Base-by-base conservation (phyloP, 1,140 invertebrate genomes). In the Campodea augens region DNA sequence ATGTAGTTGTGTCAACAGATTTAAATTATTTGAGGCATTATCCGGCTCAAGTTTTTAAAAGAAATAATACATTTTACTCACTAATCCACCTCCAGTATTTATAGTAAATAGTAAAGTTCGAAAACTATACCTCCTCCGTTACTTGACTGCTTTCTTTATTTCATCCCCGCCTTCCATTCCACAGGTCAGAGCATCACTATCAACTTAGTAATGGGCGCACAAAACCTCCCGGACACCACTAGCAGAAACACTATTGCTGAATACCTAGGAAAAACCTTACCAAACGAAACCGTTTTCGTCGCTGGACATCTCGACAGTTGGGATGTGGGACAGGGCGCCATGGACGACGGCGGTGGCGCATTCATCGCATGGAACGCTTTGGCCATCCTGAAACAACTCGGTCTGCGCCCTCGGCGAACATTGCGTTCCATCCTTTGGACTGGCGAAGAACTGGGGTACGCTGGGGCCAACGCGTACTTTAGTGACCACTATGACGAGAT, bases 261-360 rank as follows among this genome's bases (percentile, higher is more conserved):
- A 48, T 57, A 64, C 15, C 51, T 41, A 41, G 67, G 67, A n/a
- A 51, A 44, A 5, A 47, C 55, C 24, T 53, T 53, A 36, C 63
- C 64, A n/a, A 56, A 68, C 7, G 56, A 67, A 52, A 53, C 67
- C 23, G 67, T 73, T 4, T 38, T 73, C 7, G 56, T 73, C 19
- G 63, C 65, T 43, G 70, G 67, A 18, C 70, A 73, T 52, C 50
- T 70, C 19, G 71, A 73, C 54, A 66, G 60, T 44, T 72, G 69
- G 70, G 70, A 72, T 56, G 67, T 71, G 23, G 70, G 70, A n/a
- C 59, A 67, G 49, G 70, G 71, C 12, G 70, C 68, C 4, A 61
- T 72, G 62, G 70, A 72, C 53, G 68, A 72, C 55, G 70, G 48
- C n/a, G n/a, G n/a, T n/a, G n/a, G n/a, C n/a, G n/a, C n/a, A n/a